Conservation (phyloP, 2,113 vertebrate species). For the Eptesicus fuscus region DNA sequence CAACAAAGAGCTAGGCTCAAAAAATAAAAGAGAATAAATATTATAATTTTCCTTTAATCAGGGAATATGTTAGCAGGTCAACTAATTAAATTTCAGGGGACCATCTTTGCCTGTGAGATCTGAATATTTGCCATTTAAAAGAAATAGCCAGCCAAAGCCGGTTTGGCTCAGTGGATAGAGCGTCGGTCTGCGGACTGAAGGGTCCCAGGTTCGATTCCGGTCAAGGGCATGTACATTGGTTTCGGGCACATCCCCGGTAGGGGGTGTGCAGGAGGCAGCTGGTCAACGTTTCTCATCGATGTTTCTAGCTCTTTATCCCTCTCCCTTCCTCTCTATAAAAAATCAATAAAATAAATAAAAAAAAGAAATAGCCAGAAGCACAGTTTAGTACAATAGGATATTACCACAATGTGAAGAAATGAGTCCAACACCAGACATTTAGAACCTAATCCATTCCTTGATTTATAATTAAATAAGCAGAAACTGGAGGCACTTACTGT, state of each 20-base stretch:
- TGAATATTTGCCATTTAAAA: constrained; percentile 33
- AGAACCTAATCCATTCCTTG: background rate
- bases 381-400: background rate
- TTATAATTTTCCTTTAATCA: background rate
- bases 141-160: constrained; percentile 28
- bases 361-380: constrained; percentile 33
- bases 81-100: constrained; percentile 25
- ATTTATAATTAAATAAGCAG: constrained; percentile 45
- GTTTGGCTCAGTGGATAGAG: too few species aligned
- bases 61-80: constrained; percentile 20
- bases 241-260: too few species aligned
- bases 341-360: too few species aligned
- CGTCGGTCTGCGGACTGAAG: too few species aligned
- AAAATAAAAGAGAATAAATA: background rate
- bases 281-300: too few species aligned
- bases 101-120: background rate
- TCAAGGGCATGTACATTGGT: too few species aligned
- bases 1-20: background rate
- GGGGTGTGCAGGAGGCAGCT: too few species aligned
- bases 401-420: background rate
- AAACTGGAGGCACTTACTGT: background rate
- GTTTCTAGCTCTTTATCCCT: too few species aligned
- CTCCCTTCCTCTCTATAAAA: too few species aligned
- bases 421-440: background rate
- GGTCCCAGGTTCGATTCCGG: too few species aligned